Percentiles rank a stretch among this genome's conserved stretches.
These are phyloP conservation scores for Seriola dumerili DNA, from an alignment of 2,113 vertebrate species.

Conservation along the genomic window DNA sequence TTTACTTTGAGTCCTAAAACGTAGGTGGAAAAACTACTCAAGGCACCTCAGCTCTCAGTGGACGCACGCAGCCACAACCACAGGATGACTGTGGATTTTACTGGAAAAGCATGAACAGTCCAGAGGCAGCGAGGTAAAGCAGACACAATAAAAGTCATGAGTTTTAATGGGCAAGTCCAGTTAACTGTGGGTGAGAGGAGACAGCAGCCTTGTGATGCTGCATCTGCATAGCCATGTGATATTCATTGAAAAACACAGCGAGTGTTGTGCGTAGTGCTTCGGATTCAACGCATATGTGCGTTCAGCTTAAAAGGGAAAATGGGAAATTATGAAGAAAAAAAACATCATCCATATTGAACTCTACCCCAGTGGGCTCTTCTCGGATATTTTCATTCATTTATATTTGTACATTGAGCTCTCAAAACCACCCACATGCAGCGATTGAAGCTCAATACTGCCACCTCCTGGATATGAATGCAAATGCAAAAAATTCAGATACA, in stretches of 20 bases:
- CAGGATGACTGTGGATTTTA: background rate
- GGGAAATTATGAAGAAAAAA: background rate
- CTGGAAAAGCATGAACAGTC: background rate
- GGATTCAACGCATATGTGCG: background rate
- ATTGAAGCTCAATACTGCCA: slow-evolving; percentile 53
- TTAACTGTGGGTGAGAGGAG: slow-evolving; percentile 13
- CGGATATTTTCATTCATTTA: background rate
- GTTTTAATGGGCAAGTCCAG: slow-evolving; percentile 3
- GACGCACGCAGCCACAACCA: background rate
- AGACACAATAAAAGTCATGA: slow-evolving; percentile 33
- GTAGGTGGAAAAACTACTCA: background rate
- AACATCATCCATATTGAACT: background rate
- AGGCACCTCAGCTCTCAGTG: background rate
- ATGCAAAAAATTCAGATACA: background rate
- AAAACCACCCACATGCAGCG: background rate
- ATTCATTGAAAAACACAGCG: slow-evolving; percentile 38
- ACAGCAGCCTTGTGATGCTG: slow-evolving; percentile 34
- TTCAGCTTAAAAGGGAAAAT: background rate
- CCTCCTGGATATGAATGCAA: slow-evolving; percentile 49
- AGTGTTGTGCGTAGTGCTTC: background rate
- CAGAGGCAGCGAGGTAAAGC: slow-evolving; percentile 1
- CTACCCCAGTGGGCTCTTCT: background rate
- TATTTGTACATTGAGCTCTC: background rate
- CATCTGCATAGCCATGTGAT: slow-evolving; percentile 43
- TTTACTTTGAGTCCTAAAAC: background rate